These are phyloP conservation scores for Oxyruncus cristatus DNA, from an alignment of 2,113 vertebrate species.

Conservation along the genomic window DNA sequence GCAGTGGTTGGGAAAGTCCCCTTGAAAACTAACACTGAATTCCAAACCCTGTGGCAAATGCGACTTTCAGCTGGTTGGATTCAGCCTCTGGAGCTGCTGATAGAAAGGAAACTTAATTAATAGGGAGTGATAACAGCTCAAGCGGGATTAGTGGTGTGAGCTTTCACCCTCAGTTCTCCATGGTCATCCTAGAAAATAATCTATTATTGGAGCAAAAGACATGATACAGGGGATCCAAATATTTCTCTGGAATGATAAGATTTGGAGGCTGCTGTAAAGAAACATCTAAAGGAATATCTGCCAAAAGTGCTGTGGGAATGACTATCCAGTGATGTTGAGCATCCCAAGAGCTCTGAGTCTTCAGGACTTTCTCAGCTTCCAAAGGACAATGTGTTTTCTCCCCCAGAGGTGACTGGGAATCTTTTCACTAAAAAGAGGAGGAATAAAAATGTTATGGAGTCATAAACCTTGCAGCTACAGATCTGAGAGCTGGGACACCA, in stretches of 20 bases:
- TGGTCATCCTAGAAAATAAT: not conserved
- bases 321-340: not conserved
- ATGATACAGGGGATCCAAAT: not conserved
- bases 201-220: not conserved
- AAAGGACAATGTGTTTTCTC: not conserved
- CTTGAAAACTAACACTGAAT: not conserved
- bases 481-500: not conserved
- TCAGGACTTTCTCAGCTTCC: not conserved
- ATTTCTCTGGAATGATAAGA: not conserved
- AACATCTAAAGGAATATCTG: not conserved
- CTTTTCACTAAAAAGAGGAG: not conserved
- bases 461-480: not conserved
- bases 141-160: not conserved
- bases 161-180: not conserved
- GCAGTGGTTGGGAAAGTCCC: not conserved
- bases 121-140: not conserved
- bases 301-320: not conserved
- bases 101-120: conserved; percentile 14
- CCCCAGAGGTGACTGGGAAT: not conserved
- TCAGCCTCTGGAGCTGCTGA: not conserved
- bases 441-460: not conserved
- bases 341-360: not conserved
- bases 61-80: not conserved
- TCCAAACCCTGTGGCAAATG: not conserved
- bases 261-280: not conserved